Base-by-base conservation (phyloP, 2,797 vertebrate genomes). In the Sebastolobus altivelis region DNA sequence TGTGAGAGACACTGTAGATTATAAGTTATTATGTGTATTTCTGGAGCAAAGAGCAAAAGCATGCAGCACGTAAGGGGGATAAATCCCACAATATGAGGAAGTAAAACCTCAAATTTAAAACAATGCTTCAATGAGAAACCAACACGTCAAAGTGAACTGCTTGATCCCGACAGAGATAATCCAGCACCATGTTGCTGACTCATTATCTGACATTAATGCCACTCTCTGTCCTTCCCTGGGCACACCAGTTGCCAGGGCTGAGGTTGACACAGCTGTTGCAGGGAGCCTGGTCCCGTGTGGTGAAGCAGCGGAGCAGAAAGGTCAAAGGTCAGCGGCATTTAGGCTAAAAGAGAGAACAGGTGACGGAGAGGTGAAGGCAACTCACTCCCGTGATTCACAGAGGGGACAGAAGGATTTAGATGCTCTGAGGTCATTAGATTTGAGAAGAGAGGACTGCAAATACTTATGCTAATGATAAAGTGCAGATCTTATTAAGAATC, bases 211-310 rank as follows among this genome's bases (percentile, higher is more conserved):
- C 85, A 91, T 94, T 89, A 91, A 94, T 93, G 89, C 91, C 88
- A 38, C 80, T 69, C 83, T 87, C 84, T 90, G 92, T 95, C 93
- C 92, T 95, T 95, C 91, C 73, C 82, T 91, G 89, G 92, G 83
- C 91, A 89, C 90, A 75, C 93, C 97, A 97, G 97, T 97, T 99
- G 97, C 88, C 96, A 77, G 80, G 79, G 78, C 84, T 85, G 95
- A 96, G 96, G 97, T 97, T 97, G 96, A 95, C 94, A 95, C 98
- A 99, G 97, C 97, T 98, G 97, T 94, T 65, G n/a, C 27, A 40
- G 83, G 77, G 82, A 88, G 89, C 66, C 9, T n/a, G 66, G 86
- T 89, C 89, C 88, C 69, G 88, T 75, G 90, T 92, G 90, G 87
- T 75, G 70, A 90, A 87, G 92, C 93, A 92, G 84, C 65, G 90